Conservation (phyloP, 2,797 vertebrate species). For the Chelidonichthys spinosus region DNA sequence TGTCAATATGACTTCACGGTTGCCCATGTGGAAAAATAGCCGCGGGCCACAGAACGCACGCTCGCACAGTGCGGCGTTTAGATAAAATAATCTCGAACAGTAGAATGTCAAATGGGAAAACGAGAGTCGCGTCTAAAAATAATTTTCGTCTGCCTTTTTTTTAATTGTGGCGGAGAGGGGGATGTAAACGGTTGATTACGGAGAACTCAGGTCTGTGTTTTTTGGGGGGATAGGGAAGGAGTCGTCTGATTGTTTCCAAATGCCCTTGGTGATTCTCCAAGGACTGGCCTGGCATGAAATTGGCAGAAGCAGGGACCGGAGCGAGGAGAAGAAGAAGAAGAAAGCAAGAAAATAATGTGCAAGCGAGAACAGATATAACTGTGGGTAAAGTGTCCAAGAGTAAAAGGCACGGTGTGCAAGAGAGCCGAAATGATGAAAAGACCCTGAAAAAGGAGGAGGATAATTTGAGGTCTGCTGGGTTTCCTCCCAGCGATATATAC, state of each 20-base stretch:
- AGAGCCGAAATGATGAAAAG: conserved; percentile 80
- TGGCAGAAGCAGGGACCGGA: conserved; percentile 74
- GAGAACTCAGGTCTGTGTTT: conserved; percentile 52
- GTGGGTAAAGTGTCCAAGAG: conserved; percentile 77
- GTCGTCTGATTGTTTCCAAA: conserved; percentile 73
- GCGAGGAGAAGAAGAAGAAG: conserved; percentile 61
- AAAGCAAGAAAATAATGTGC: conserved; percentile 74
- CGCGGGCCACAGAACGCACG: conserved; percentile 79
- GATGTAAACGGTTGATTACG: conserved; percentile 67
- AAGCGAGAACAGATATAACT: conserved; percentile 77
- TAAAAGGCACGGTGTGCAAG: conserved; percentile 75
- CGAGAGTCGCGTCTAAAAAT: conserved; percentile 73
- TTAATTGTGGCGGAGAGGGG: conserved; percentile 67
- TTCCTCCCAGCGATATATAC: conserved; percentile 66
- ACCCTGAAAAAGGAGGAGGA: conserved; percentile 68
- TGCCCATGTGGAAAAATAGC: conserved; percentile 87
- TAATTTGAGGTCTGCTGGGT: conserved; percentile 76
- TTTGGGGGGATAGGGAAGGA: conserved; percentile 44
- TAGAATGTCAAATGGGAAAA: conserved; percentile 74
- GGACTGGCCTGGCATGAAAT: conserved; percentile 81
- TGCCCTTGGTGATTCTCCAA: conserved; percentile 81
- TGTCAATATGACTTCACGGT: conserved; percentile 89
- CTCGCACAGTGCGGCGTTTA: conserved; percentile 77
- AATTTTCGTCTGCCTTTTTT: conserved; percentile 60
- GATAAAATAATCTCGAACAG: conserved; percentile 84